Percentiles rank a stretch among this genome's conserved stretches.
These are phyloP conservation scores for Horisme vitalbata DNA, from an alignment of 2,888 invertebrate species.

Conservation along the genomic window DNA sequence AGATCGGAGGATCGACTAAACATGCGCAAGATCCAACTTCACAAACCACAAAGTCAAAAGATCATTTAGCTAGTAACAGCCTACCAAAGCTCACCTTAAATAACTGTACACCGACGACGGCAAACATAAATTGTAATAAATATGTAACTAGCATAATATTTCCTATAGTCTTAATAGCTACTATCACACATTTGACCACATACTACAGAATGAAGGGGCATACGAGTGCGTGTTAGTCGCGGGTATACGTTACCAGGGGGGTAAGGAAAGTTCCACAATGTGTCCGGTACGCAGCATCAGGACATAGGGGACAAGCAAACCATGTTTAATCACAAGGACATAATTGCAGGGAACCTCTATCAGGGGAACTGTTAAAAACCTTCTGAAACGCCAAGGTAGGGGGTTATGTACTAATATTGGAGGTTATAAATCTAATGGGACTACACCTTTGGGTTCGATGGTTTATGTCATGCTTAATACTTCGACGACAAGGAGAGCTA, in stretches of 20 bases:
- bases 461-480: slow-evolving; percentile 50
- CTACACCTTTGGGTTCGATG: slow-evolving; percentile 78
- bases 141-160: slow-evolving; percentile 99
- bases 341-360: slow-evolving; percentile 40
- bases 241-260: slow-evolving; percentile 28
- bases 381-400: slow-evolving; percentile 78
- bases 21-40: slow-evolving; percentile 21
- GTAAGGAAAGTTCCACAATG: slow-evolving; percentile 52
- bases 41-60: slow-evolving; percentile 3
- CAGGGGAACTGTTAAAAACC: slow-evolving; percentile 47
- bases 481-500: slow-evolving; percentile 46
- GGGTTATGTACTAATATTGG: slow-evolving; percentile 56
- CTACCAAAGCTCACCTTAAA: slow-evolving; percentile 92
- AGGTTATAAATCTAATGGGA: slow-evolving; percentile 56
- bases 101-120: slow-evolving; percentile 99
- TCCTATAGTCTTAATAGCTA: slow-evolving; percentile 99
- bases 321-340: slow-evolving; percentile 63
- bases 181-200: slow-evolving; percentile 99
- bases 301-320: slow-evolving; percentile 80
- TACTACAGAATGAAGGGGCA: slow-evolving; percentile 85
- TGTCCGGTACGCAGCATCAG: slow-evolving; percentile 68
- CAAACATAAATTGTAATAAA: slow-evolving; percentile 99
- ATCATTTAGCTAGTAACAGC: slow-evolving; percentile 6
- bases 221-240: slow-evolving; percentile 62
- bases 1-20: slow-evolving; percentile 19